Percentiles rank a stretch among this genome's conserved stretches.
Conservation (phyloP, 2,797 vertebrate species). For the Dallia pectoralis region DNA sequence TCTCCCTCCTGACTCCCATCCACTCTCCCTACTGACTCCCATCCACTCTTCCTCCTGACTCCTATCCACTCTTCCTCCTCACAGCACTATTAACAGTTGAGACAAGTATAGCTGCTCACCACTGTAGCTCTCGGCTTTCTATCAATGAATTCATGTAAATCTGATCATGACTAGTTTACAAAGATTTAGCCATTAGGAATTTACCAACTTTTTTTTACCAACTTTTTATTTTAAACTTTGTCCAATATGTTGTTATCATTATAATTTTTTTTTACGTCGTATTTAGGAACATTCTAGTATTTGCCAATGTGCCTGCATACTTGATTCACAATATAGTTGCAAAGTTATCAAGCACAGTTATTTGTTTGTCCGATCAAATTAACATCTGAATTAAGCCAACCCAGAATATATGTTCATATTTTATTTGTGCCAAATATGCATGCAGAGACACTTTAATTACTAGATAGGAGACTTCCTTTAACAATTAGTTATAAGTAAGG, state of each 20-base stretch:
- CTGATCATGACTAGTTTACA: not conserved
- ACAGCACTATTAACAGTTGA: not conserved
- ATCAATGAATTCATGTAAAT: not conserved
- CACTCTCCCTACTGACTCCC: conserved; percentile 39
- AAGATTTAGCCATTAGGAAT: not conserved
- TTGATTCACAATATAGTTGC: not conserved
- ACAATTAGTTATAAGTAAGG: not conserved
- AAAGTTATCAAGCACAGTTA: not conserved
- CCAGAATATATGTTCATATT: not conserved
- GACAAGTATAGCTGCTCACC: not conserved
- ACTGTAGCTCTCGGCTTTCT: not conserved
- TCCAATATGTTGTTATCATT: not conserved
- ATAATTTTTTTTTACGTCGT: not conserved
- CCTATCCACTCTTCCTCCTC: not conserved
- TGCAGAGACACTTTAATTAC: not conserved
- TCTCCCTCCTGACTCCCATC: conserved; percentile 76
- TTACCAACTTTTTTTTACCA: too few relatives aligned
- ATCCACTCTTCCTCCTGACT: not conserved
- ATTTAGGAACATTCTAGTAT: not conserved
- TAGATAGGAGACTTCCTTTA: not conserved
- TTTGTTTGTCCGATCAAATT: not conserved
- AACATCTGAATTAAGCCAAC: not conserved
- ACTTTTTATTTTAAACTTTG: not conserved
- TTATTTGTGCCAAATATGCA: not conserved
- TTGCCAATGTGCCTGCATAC: not conserved